Evolutionary conservation across 1,140 invertebrate genomes (phyloP), one percentile per base, ranked within the genome.

Genomic region (Battus philenor): DNA sequence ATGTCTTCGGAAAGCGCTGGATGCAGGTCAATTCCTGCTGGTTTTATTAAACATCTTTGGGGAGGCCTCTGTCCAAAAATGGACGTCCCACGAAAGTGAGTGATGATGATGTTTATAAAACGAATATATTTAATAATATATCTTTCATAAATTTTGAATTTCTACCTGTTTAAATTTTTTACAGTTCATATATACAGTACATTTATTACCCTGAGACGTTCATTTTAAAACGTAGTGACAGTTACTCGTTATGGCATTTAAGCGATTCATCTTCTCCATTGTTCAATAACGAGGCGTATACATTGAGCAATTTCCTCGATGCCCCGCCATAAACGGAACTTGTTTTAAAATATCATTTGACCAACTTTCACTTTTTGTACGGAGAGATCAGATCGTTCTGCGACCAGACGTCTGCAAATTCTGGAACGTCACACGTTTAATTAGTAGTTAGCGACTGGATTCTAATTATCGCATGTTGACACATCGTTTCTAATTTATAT

Each of bases 281-380:
- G 33, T 36, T 36, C 2, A 20, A 20, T 20, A 36, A 36, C 17
- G 15, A 36, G 33, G 33, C 33, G 10, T 36, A 9, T 20, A 20
- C 16, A 16, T 36, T 9, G 17, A 17, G 2, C 17, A 36, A 36
- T 20, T 36, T 33, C 32, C 9, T 38, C 20, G 27, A 34, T 20
- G 38, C 38, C 24, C 45, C 38, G 32, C 48, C 44, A 46, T 18
- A 67, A 70, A 67, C 47, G 61, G 44, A 68, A 65, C 64, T 59
- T 54, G 67, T 61, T 60, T 61, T 47, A 57, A 59, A 59, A 54
- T 41, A 29, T 48, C 53, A 61, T 48, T 38, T 34, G 45, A 43
- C 38, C 27, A 44, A 50, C 54, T 70, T 70, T 70, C 67, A 70
- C 67, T 70, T 62, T 62, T 62, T 52, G 46, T 55, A 47, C 47